phyloP scores from a whole-genome alignment of 2,888 invertebrate species.

The Athetis lepigone region DNA sequence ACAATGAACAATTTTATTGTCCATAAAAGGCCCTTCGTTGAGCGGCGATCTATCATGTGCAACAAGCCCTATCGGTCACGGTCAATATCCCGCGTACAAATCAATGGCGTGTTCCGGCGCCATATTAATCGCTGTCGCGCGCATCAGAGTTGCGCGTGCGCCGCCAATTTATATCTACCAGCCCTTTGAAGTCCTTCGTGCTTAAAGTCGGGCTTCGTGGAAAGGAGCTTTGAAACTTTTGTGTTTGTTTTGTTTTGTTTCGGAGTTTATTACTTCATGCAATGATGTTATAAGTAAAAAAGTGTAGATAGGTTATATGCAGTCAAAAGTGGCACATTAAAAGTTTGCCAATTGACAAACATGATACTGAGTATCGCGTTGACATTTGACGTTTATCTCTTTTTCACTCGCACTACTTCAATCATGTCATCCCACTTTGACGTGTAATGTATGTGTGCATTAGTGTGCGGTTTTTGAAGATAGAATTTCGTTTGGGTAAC shows the following conservation, averaged over 20 bases:
- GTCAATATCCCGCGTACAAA: constrained; percentile 70
- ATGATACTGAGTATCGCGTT: too few species aligned
- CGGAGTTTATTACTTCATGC: constrained; percentile 20
- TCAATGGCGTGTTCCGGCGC: constrained; percentile 73
- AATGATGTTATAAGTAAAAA: too few species aligned
- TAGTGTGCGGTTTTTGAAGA: too few species aligned
- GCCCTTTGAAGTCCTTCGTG: constrained; percentile 81
- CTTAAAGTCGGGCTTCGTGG: constrained; percentile 63
- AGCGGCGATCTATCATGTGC: constrained; percentile 61
- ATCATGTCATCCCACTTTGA: too few species aligned
- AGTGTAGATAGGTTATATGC: too few species aligned
- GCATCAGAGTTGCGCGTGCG: constrained; percentile 74
- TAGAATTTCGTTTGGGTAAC: too few species aligned
- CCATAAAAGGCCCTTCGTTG: constrained; percentile 38
- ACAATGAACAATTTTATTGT: constrained; percentile 18
- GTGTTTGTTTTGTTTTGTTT: constrained; percentile 59
- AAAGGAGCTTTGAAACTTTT: constrained; percentile 65
- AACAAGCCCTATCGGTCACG: constrained; percentile 77
- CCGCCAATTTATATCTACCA: constrained; percentile 74
- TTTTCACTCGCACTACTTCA: too few species aligned
- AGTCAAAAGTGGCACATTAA: too few species aligned
- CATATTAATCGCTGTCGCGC: constrained; percentile 76
- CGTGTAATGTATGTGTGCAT: too few species aligned
- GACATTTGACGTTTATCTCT: too few species aligned
- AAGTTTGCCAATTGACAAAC: too few species aligned